These are phyloP conservation scores for Dynastes grantii DNA, from an alignment of 2,888 invertebrate species.

Conservation along the genomic window DNA sequence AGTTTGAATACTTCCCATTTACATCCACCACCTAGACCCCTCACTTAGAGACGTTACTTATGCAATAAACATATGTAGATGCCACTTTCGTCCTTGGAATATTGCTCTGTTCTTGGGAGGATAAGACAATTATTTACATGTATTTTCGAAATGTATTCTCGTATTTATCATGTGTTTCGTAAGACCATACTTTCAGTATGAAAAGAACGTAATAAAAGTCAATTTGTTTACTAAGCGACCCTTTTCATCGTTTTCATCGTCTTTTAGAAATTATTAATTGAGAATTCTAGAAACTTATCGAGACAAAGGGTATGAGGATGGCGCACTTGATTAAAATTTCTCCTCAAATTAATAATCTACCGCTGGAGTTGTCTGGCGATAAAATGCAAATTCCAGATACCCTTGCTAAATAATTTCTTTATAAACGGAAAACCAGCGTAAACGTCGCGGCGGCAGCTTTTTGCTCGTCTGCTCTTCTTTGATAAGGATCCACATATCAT, in stretches of 20 bases:
- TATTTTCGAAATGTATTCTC: too few species aligned
- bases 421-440: slow-evolving; percentile 37
- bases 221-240: not conserved
- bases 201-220: slow-evolving; percentile 2
- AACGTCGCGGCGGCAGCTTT: slow-evolving; percentile 25
- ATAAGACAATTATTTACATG: too few species aligned
- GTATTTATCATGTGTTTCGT: too few species aligned
- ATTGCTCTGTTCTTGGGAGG: too few species aligned
- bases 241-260: slow-evolving; percentile 4
- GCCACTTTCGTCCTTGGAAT: too few species aligned
- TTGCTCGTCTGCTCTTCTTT: slow-evolving; percentile 14
- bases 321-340: slow-evolving; percentile 44
- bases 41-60: too few species aligned
- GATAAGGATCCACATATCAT: slow-evolving; percentile 31
- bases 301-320: not conserved
- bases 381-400: slow-evolving; percentile 48
- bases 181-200: not conserved
- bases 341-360: slow-evolving; percentile 46
- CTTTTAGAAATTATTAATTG: slow-evolving; percentile 21
- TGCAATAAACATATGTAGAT: too few species aligned
- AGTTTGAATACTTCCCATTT: too few species aligned
- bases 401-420: too few species aligned
- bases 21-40: too few species aligned
- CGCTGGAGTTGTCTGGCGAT: slow-evolving; percentile 2
- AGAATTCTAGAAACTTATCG: slow-evolving; percentile 37